Evolutionary conservation across 1,140 invertebrate species (phyloP), one percentile per base, ranked within the genome.

Genomic region (Globodera rostochiensis): DNA sequence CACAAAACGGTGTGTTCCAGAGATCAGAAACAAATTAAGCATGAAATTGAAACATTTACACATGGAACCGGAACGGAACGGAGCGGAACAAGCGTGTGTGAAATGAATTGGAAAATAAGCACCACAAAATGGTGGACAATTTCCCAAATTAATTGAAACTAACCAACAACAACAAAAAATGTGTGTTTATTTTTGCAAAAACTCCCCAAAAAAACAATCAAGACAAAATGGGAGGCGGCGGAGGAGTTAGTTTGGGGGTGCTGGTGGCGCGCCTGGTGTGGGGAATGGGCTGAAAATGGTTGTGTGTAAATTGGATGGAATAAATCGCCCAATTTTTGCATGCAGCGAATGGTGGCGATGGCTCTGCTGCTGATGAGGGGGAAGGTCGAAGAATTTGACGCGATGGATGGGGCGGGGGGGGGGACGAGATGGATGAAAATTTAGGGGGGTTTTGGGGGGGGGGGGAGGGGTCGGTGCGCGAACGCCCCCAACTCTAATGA

Each of bases 261-360:
- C n/a, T n/a, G n/a, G n/a, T n/a, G n/a, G n/a, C n/a, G n/a, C n/a
- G n/a, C n/a, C n/a, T n/a, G n/a, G n/a, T n/a, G n/a, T n/a, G n/a
- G n/a, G n/a, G n/a, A n/a, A n/a, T n/a, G 15, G 13, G 15, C 57
- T 60, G 57, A 60, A 60, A 60, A 13, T 8, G 57, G 7, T 6
- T 50, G 49, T 60, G 57, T 60, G 57, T 60, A 60, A 60, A 60
- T 60, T 60, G 57, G 57, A 60, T 60, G 57, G 57, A 60, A 60
- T 60, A 60, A 60, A 60, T 60, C 57, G 57, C 57, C 57, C 13
- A 60, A 60, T 60, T 60, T 60, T 60, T 60, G 7, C 13, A 13
- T 60, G 11, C 6, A 60, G 57, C 4, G 7, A 13, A 11, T 8
- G 6, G 11, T 60, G 57, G 57, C 8, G 57, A 15, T 8, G 57